Evolutionary conservation across 2,888 invertebrate genomes (phyloP), one percentile per base, ranked within the genome.

Genomic region (Trilocha varians): DNA sequence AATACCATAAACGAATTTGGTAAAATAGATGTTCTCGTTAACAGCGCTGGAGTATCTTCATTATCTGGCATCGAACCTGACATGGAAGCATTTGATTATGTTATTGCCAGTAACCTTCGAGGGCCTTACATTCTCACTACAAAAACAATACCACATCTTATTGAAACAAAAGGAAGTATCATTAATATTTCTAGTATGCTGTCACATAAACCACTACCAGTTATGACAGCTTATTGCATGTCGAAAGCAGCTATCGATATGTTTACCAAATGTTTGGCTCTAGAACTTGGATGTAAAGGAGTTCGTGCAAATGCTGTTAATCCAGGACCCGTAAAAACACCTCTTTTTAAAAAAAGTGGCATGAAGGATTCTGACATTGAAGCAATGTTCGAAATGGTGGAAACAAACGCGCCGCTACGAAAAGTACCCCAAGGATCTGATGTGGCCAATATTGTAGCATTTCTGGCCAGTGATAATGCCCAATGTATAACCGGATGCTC

Each of bases 221-320:
- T 57, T 11, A 63, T 75, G 64, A 59, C 63, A 15, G 62, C 75
- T 0, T 80, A 82, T 47, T 75, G 73, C 47, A 76, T 80, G 65
- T 73, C 78, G 0, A 82, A 82, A 56, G 77, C 79, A 1, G 78
- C 74, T 2, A 47, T 79, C 2, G 78, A 82, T 41, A 73, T 73
- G 65, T 70, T 78, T 4, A 78, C 77, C 1, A 78, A 77, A 52
- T 78, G 78, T 43, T 50, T 62, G 9, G 78, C 82, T n/a, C 42
- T 76, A 15, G 69, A 77, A 40, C 46, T 73, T 13, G 77, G 66
- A 1, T 47, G 62, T 1, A 60, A 62, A 42, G 77, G 78, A 18
- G 71, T 82, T 2, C 60, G 80, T 55, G 77, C 77, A 3, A 82
- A 82, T 34, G 53, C 73, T 9, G 72, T 82, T 2, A 78, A 76